These are phyloP conservation scores for Scortum barcoo DNA, from an alignment of 2,113 vertebrate species.

Conservation along the genomic window DNA sequence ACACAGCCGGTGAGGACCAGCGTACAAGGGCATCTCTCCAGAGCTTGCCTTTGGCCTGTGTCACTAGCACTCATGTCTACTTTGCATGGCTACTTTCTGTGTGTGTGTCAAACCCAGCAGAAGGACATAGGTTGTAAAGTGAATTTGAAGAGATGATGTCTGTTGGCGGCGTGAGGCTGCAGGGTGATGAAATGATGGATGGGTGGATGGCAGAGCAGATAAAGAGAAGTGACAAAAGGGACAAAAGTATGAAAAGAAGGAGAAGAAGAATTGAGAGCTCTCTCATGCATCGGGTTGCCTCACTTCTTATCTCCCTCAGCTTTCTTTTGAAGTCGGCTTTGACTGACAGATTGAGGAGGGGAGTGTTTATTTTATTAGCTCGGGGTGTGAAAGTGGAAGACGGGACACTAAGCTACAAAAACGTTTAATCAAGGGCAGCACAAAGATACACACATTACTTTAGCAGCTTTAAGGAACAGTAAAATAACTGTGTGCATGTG, in stretches of 20 bases:
- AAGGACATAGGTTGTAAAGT: constrained; percentile 8
- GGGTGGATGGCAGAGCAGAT: constrained; percentile 33
- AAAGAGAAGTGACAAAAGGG: constrained; percentile 24
- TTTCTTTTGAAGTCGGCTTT: constrained; percentile 23
- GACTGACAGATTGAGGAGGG: constrained; percentile 47
- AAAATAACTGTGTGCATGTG: not conserved
- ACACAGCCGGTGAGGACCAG: constrained; percentile 45
- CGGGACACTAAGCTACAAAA: not conserved
- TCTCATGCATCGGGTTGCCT: constrained; percentile 11
- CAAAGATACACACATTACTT: not conserved
- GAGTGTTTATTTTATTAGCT: constrained; percentile 47
- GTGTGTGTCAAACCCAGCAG: not conserved
- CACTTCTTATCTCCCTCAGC: constrained; percentile 2
- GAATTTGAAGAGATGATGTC: constrained; percentile 28
- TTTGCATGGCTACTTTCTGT: constrained; percentile 11
- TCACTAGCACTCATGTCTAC: constrained; percentile 71
- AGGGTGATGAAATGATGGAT: constrained; percentile 46
- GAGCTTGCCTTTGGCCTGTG: constrained; percentile 76
- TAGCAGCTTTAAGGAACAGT: not conserved
- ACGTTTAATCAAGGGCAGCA: constrained; percentile 29
- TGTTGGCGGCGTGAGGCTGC: constrained; percentile 15
- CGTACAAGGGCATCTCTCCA: constrained; percentile 73
- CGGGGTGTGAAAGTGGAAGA: not conserved
- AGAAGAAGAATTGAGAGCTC: not conserved
- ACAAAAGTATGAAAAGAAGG: constrained; percentile 13